phyloP scores from a whole-genome alignment of 2,113 vertebrate genomes.

The Myrmecophaga tridactyla region DNA sequence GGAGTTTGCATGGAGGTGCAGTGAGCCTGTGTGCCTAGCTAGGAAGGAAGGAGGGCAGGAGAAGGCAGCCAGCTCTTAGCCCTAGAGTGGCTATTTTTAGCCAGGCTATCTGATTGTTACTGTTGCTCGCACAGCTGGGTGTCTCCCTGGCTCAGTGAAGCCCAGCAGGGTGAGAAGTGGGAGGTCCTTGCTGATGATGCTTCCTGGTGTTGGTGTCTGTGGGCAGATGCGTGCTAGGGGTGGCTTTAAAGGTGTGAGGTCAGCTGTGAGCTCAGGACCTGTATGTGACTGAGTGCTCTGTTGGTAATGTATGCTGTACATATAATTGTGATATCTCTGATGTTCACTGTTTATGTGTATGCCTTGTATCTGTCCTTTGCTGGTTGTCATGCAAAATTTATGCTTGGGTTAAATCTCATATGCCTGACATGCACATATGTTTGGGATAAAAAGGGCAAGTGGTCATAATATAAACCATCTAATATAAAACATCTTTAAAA shows the following conservation, averaged over 20 bases:
- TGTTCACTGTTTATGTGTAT: background rate
- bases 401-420: background rate
- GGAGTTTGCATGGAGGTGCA: conserved; percentile 70
- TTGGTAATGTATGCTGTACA: background rate
- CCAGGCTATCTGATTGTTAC: conserved; percentile 70
- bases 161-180: conserved; percentile 28
- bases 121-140: conserved; percentile 66
- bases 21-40: conserved; percentile 46
- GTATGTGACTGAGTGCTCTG: conserved; percentile 32
- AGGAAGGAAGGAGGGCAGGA: conserved; percentile 45
- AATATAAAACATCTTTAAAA: background rate
- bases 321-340: background rate
- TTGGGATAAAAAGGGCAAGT: background rate
- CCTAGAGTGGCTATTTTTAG: conserved; percentile 74
- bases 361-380: background rate
- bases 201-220: conserved; percentile 63
- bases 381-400: background rate
- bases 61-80: conserved; percentile 49
- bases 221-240: conserved; percentile 27
- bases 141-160: conserved; percentile 54
- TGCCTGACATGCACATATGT: background rate
- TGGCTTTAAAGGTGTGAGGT: conserved; percentile 55
- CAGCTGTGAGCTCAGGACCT: background rate
- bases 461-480: background rate
- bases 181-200: conserved; percentile 49